Percentiles rank a stretch among this genome's conserved stretches.
These are phyloP conservation scores for Heliconius charithonia DNA, from an alignment of 2,888 invertebrate species.

Conservation along the genomic window DNA sequence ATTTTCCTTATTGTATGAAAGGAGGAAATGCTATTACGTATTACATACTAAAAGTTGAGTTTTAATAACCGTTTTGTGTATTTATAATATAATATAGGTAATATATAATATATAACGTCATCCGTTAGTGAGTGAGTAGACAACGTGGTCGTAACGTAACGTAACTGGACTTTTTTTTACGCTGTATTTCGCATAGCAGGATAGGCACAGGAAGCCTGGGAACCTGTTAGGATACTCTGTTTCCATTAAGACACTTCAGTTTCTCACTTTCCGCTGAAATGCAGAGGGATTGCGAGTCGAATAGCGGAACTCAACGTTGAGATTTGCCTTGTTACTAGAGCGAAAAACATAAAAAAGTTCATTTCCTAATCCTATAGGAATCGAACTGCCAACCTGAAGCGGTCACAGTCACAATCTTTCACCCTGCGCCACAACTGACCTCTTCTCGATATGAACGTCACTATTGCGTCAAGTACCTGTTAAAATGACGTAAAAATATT, in stretches of 20 bases:
- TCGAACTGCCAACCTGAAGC: neutral
- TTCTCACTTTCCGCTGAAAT: neutral
- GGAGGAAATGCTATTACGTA: conserved; percentile 15
- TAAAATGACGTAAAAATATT: neutral
- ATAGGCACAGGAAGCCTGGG: neutral
- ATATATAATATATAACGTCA: neutral
- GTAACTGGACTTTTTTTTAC: no score
- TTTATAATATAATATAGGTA: neutral
- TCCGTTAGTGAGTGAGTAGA: no score
- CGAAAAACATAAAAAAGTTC: neutral
- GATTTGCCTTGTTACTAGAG: neutral
- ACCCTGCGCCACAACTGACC: no score
- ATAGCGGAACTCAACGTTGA: neutral
- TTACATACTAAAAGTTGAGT: neutral
- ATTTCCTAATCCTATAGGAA: neutral
- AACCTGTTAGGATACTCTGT: neutral
- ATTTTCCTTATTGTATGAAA: conserved; percentile 26
- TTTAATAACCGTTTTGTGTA: neutral
- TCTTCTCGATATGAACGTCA: neutral
- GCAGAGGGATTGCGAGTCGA: neutral
- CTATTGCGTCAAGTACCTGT: neutral
- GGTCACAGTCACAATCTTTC: neutral
- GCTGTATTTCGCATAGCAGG: no score
- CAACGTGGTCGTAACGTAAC: no score
- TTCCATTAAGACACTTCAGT: neutral